Evolutionary conservation across 2,113 vertebrate species (phyloP).

Genomic region (Melanerpes formicivorus): DNA sequence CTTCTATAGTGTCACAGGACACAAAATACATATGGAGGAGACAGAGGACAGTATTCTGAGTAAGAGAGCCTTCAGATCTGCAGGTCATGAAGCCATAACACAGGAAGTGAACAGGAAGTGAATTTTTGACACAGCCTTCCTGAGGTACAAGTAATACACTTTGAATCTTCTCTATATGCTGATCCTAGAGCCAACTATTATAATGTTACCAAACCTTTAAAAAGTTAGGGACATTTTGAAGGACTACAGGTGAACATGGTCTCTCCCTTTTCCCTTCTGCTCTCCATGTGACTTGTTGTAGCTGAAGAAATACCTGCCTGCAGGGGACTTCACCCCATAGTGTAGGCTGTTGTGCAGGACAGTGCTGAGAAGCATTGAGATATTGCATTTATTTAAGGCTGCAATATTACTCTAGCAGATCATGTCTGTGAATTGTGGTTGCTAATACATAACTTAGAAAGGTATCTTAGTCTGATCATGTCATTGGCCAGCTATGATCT

Average conservation of each 20-base stretch:
- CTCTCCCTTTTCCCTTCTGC: neutral
- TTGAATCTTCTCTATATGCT: neutral
- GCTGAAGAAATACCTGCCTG: neutral
- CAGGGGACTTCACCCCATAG: neutral
- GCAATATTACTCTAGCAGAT: neutral
- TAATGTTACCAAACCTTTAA: neutral
- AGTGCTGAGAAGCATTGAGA: neutral
- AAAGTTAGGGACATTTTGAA: neutral
- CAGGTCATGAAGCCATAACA: neutral
- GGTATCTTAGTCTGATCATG: neutral
- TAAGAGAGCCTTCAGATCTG: neutral
- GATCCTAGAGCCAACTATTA: neutral
- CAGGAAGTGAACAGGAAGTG: neutral
- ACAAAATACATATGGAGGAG: neutral
- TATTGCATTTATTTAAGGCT: neutral
- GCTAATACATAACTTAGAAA: neutral
- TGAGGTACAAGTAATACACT: neutral
- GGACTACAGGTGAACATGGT: neutral
- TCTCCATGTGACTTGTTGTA: neutral
- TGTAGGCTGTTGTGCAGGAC: neutral
- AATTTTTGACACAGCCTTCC: neutral
- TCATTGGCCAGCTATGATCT: neutral
- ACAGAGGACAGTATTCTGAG: neutral
- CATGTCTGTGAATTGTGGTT: neutral
- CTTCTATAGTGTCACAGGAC: neutral